Evolutionary conservation across 2,113 vertebrate genomes (phyloP).

Genomic region (Sylvilagus bachmani): DNA sequence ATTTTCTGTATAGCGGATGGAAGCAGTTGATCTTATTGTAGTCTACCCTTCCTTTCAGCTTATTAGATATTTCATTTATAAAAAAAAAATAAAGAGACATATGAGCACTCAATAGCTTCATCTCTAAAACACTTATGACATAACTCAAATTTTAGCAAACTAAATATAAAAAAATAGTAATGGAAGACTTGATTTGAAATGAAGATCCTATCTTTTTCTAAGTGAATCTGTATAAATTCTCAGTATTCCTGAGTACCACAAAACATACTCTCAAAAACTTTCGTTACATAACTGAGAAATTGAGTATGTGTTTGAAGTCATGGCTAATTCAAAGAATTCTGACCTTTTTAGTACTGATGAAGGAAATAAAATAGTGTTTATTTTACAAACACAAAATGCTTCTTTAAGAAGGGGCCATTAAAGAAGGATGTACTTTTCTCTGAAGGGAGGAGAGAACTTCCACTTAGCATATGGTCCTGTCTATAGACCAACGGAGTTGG

Average conservation of each 20-base stretch:
- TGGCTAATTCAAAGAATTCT: neutral
- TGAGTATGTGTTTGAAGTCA: neutral
- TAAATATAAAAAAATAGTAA: neutral
- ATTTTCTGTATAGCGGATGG: neutral
- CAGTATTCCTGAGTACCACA: neutral
- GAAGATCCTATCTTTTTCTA: neutral
- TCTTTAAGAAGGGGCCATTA: no score
- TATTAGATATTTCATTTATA: slow-evolving; percentile 38
- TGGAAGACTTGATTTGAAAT: neutral
- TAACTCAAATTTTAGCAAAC: neutral
- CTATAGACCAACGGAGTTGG: no score
- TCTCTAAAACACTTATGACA: neutral
- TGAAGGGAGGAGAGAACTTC: no score
- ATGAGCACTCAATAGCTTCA: slow-evolving; percentile 31
- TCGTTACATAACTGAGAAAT: neutral
- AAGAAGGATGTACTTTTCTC: no score
- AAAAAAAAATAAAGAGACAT: slow-evolving; percentile 38
- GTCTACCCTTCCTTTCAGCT: neutral
- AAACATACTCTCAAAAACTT: neutral
- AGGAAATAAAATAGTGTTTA: neutral
- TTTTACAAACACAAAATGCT: neutral
- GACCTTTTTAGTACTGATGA: neutral
- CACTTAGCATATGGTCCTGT: no score
- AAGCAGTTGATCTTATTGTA: slow-evolving; percentile 45
- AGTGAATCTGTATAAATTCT: neutral